phyloP scores from a whole-genome alignment of 2,797 vertebrate genomes.

The Crenichthys baileyi region DNA sequence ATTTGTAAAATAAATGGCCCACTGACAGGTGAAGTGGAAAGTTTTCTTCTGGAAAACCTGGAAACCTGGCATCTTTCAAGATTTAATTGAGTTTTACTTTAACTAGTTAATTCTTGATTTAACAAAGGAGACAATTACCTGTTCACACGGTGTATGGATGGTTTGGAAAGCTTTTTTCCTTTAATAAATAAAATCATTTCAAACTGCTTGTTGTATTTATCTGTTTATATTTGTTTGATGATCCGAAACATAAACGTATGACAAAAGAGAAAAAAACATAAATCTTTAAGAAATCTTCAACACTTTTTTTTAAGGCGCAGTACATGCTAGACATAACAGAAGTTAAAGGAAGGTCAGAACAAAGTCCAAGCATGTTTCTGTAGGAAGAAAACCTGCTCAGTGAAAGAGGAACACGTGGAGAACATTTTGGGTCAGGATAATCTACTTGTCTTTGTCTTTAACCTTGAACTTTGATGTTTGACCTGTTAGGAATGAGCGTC shows the following conservation, averaged over 20 bases:
- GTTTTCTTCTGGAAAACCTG: too few species aligned
- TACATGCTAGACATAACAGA: too few species aligned
- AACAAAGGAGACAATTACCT: too few species aligned
- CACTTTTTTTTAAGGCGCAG: too few species aligned
- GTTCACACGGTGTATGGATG: too few species aligned
- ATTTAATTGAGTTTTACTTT: not conserved
- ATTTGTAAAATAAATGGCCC: not conserved
- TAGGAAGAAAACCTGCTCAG: not conserved
- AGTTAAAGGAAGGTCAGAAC: not conserved
- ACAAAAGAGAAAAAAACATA: not conserved
- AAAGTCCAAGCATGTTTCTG: not conserved
- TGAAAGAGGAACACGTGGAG: not conserved
- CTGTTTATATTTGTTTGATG: not conserved
- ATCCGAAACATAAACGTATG: not conserved
- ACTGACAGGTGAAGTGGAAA: too few species aligned
- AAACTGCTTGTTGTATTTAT: not conserved
- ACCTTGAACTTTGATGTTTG: slow-evolving; percentile 54
- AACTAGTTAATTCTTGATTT: too few species aligned
- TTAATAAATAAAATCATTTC: not conserved
- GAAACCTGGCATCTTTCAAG: not conserved
- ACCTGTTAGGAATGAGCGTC: slow-evolving; percentile 32
- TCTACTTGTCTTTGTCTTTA: slow-evolving; percentile 36
- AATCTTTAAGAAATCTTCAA: too few species aligned
- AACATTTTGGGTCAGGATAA: not conserved
- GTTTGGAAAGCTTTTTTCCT: too few species aligned